Evolutionary conservation across 2,113 vertebrate genomes (phyloP).

Genomic region (Geothlypis trichas): DNA sequence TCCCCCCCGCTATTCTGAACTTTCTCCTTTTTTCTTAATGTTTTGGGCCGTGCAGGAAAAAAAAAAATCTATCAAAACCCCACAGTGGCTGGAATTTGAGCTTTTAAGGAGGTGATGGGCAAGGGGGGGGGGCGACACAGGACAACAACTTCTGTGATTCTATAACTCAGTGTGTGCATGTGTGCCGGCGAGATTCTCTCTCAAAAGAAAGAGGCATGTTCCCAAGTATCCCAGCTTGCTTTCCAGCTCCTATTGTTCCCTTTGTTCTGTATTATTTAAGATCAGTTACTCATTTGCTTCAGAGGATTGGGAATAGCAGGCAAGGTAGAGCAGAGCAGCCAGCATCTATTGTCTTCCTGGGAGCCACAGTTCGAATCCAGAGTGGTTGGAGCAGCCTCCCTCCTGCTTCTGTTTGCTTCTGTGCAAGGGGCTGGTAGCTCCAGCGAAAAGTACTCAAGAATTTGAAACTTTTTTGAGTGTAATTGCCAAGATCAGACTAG

Average conservation of each 20-base stretch:
- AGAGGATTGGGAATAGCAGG: neutral
- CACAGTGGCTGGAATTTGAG: neutral
- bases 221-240: constrained; percentile 8
- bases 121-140: accelerated
- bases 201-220: neutral
- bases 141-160: neutral
- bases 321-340: neutral
- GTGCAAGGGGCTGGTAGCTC: neutral
- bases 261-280: constrained; percentile 57
- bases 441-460: neutral
- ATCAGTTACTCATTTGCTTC: constrained; percentile 42
- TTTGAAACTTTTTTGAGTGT: neutral
- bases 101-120: neutral
- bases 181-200: neutral
- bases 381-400: neutral
- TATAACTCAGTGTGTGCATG: neutral
- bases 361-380: neutral
- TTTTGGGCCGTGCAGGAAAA: accelerated
- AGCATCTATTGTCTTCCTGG: neutral
- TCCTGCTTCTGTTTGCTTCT: neutral
- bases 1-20: neutral
- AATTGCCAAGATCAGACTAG: neutral
- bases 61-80: neutral
- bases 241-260: constrained; percentile 44
- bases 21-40: neutral